A percentile compares a stretch with the other conserved stretches of the same genome.
Conservation (phyloP, 2,888 invertebrate species). For the Chaitophorus viminalis region DNA sequence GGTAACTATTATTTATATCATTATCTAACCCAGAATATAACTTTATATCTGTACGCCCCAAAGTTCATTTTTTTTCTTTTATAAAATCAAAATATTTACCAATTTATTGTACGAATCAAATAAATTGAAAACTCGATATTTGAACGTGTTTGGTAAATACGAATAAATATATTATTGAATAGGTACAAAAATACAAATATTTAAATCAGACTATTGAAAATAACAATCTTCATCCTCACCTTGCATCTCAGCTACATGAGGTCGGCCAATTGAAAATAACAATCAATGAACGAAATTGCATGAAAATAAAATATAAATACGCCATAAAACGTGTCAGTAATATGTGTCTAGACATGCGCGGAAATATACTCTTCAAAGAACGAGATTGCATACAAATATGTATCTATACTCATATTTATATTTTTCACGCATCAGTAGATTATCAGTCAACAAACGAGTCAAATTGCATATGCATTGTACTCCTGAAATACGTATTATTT, state of each 20-base stretch:
- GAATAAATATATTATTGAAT: background rate
- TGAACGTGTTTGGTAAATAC: background rate
- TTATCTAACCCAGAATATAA: background rate
- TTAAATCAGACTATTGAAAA: background rate
- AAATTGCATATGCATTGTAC: background rate
- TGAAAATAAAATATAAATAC: background rate
- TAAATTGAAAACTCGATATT: background rate
- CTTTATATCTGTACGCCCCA: background rate
- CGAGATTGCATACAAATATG: background rate
- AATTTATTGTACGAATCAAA: background rate
- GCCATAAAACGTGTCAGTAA: background rate
- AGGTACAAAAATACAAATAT: background rate
- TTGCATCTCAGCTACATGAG: no score
- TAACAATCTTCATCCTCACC: background rate
- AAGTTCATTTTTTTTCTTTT: background rate
- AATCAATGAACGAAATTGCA: background rate
- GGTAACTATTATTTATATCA: background rate
- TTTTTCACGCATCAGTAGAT: conserved; percentile 16
- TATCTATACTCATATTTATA: background rate
- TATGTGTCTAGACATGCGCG: background rate
- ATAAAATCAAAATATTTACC: background rate
- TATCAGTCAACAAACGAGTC: conserved; percentile 11
- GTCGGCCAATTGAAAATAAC: background rate
- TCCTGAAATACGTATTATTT: background rate
- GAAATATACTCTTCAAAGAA: background rate